A percentile compares a stretch with the other conserved stretches of the same genome.
phyloP scores from a whole-genome alignment of 2,888 invertebrate species.

The Microctonus hyperodae region DNA sequence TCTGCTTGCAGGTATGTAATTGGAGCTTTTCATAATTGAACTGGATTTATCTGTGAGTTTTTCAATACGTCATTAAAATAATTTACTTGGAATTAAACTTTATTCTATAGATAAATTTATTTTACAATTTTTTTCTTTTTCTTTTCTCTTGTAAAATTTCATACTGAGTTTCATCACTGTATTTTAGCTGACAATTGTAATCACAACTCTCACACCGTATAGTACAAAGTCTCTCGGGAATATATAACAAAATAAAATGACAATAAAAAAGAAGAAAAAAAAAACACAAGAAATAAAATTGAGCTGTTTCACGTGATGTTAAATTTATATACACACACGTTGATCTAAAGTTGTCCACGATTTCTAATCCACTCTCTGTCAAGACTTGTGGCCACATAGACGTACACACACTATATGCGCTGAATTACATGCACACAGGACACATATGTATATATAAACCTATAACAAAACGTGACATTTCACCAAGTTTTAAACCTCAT shows the following conservation, averaged over 20 bases:
- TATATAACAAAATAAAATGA: too few species aligned
- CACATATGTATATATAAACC: too few species aligned
- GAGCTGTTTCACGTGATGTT: too few species aligned
- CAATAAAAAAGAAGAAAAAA: too few species aligned
- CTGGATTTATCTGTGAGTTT: neutral
- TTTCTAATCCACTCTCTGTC: constrained; percentile 39
- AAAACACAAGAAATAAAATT: neutral
- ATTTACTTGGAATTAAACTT: too few species aligned
- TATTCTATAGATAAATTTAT: neutral
- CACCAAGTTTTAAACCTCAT: neutral
- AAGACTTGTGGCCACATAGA: constrained; percentile 4
- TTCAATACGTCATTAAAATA: too few species aligned
- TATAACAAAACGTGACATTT: constrained; percentile 14
- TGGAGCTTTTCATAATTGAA: constrained; percentile 3
- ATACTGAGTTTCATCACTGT: too few species aligned
- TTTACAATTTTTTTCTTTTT: neutral
- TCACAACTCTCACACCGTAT: too few species aligned
- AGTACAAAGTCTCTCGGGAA: too few species aligned
- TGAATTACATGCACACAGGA: too few species aligned
- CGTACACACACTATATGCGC: neutral
- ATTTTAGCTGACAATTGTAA: too few species aligned
- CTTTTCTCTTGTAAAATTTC: too few species aligned
- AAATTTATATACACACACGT: constrained; percentile 4
- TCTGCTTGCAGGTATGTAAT: constrained; percentile 46
- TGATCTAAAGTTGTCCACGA: constrained; percentile 22